phyloP scores from a whole-genome alignment of 2,888 invertebrate genomes.

The Pyrocoelia pectoralis region DNA sequence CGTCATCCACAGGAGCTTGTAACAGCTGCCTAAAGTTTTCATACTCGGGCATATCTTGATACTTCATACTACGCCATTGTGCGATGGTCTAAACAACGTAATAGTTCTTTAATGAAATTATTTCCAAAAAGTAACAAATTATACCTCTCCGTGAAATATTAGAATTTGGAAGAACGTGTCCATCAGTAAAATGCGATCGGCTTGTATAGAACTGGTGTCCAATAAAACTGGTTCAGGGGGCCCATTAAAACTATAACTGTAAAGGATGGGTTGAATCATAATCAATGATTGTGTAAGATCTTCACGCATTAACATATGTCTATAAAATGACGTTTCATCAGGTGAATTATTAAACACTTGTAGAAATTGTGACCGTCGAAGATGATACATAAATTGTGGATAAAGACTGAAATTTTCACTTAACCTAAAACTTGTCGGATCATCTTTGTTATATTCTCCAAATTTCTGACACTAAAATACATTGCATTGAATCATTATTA shows the following conservation, averaged over 20 bases:
- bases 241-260: conserved; percentile 98
- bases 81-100: conserved; percentile 82
- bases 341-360: conserved; percentile 99
- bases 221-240: conserved; percentile 97
- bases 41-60: conserved; percentile 97
- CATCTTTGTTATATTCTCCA: conserved; percentile 97
- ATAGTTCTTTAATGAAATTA: too few species aligned
- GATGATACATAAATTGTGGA: conserved; percentile 99
- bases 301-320: conserved; percentile 98
- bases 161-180: conserved; percentile 99
- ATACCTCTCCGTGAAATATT: conserved; percentile 98
- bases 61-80: conserved; percentile 94
- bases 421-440: conserved; percentile 94
- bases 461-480: conserved; percentile 94
- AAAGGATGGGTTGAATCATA: conserved; percentile 99
- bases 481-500: background rate
- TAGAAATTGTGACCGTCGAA: conserved; percentile 96
- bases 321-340: conserved; percentile 98
- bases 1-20: conserved; percentile 96
- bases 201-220: conserved; percentile 97
- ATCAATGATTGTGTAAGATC: conserved; percentile 96
- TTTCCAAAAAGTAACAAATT: too few species aligned
- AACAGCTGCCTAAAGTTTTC: conserved; percentile 96
- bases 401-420: conserved; percentile 97
- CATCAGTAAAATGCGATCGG: conserved; percentile 97